Evolutionary conservation across 1,140 invertebrate genomes (phyloP), one percentile per base, ranked within the genome.

Genomic region (Manduca sexta): DNA sequence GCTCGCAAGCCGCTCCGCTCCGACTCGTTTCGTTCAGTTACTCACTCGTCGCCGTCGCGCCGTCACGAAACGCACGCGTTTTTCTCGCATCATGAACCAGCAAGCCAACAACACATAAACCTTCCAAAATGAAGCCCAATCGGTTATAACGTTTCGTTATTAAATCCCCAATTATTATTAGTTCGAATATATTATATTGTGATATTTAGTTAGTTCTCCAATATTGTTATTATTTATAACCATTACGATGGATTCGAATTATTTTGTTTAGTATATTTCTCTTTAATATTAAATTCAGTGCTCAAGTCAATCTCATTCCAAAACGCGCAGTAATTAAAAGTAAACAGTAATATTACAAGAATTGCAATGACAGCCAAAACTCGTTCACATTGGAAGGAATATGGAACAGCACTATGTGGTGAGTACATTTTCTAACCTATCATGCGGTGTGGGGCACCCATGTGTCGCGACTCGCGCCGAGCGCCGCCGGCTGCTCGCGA

Each of bases 351-450:
- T 50, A 56, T 62, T 68, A 57, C 54, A 61, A 56, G 39, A 59
- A 57, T 72, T 64, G 59, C 63, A 69, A 86, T 86, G 84, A 78
- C 82, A 62, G 74, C 73, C 61, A 84, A 79, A 74, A 74, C 79
- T 76, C 77, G 77, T 68, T 83, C 79, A 69, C 84, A 87, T 73
- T 86, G 78, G 83, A 87, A 86, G 77, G 85, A 87, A 79, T 87
- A 87, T 79, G 81, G 76, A 76, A 84, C 80, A 70, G 84, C 84
- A 63, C 71, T 87, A 45, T 85, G 76, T 78, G 83, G 86, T 87
- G 64, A 86, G 83, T 82, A 62, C 43, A 57, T 60, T 69, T 76
- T 72, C 68, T 84, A 81, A 84, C 81, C 78, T 84, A 75, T 76
- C 37, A 49, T 61, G 56, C 47, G 44, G 44, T 56, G 48, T 53